These are phyloP conservation scores for Anthophora plumipes DNA, from an alignment of 2,888 invertebrate genomes.

Conservation along the genomic window DNA sequence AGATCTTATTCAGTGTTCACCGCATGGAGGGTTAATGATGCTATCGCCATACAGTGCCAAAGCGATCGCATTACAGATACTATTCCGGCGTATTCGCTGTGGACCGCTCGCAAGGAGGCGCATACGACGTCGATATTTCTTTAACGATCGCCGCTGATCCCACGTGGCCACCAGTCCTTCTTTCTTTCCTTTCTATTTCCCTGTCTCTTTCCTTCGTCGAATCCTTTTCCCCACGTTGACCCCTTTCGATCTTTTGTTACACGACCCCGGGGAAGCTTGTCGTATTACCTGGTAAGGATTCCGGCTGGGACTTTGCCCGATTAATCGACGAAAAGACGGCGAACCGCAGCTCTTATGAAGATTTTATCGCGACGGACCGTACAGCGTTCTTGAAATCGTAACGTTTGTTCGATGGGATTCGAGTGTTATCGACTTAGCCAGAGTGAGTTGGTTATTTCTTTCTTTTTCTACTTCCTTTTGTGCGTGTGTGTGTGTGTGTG, in stretches of 20 bases:
- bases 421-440: background rate
- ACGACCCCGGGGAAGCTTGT: constrained; percentile 40
- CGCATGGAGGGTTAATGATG: constrained; percentile 83
- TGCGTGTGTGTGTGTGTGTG: too few species aligned
- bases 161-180: constrained; percentile 51
- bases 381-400: constrained; percentile 46
- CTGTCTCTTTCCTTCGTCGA: background rate
- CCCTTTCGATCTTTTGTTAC: constrained; percentile 49
- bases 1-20: constrained; percentile 83
- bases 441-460: background rate
- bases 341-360: constrained; percentile 21
- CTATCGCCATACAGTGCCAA: constrained; percentile 84
- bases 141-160: constrained; percentile 73
- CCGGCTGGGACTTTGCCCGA: constrained; percentile 48
- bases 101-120: constrained; percentile 67
- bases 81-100: constrained; percentile 73
- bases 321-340: constrained; percentile 54
- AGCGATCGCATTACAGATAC: constrained; percentile 84
- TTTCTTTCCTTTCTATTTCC: background rate
- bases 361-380: constrained; percentile 40
- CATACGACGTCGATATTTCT: constrained; percentile 78
- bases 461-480: too few species aligned
- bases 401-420: constrained; percentile 18
- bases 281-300: constrained; percentile 58
- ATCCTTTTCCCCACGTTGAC: background rate